Evolutionary conservation across 2,888 invertebrate genomes (phyloP), one percentile per base, ranked within the genome.

Genomic region (Brenthis ino): DNA sequence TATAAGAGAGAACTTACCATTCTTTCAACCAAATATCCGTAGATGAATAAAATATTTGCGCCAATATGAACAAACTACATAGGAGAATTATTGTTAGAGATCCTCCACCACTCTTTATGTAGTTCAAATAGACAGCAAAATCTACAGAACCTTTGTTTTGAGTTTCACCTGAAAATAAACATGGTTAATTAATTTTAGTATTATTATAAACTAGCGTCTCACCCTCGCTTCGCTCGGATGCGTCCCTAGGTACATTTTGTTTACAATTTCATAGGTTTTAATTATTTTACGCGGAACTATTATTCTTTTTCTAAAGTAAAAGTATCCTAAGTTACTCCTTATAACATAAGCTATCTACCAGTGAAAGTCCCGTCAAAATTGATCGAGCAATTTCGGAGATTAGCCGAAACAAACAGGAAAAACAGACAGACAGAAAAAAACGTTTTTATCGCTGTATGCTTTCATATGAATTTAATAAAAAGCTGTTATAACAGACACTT

Each of bases 21-120:
- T 93, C 92, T 54, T 94, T 94, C 0, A 95, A 89, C 93, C 95
- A 95, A 33, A 93, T 91, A 75, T 95, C 95, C 0, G 94, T 94
- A 0, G 94, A 93, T 0, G 95, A 95, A 67, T 94, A 95, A 72
- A 94, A 89, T 3, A 93, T 71, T 75, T 95, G 95, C 0, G 94
- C 93, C 14, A 91, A 64, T 0, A 94, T 57, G 77, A 95, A 95
- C 37, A 94, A 81, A 0, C 92, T 48, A 4, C 93, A 82, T 11
- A 95, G 82, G 0, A 94, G 43, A 0, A 91, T 65, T 81, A 95
- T 89, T 0, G 93, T 90, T 57, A 89, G 76, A 1, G 86, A 82
- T 51, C 93, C 93, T 0, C 94, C 94, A 0, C 95, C 95, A 48
- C 94, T 94, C 67, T 83, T 87, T 56, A 95, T 93, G 79, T 95